Percentiles rank a stretch among this genome's conserved stretches.
These are phyloP conservation scores for Muscicapa comitata DNA, from an alignment of 2,797 vertebrate genomes.

Conservation along the genomic window DNA sequence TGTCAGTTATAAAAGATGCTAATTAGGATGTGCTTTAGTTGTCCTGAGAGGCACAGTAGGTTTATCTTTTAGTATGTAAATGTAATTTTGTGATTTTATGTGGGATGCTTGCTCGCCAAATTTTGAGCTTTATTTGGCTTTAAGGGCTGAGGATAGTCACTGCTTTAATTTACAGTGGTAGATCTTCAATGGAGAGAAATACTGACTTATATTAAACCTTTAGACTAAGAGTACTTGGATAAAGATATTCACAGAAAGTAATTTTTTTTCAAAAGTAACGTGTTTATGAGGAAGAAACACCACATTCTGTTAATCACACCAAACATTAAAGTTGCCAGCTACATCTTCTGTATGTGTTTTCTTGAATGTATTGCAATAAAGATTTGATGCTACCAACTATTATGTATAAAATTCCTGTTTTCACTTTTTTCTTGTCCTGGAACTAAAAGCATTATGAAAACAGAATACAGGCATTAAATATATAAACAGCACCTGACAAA, in stretches of 20 bases:
- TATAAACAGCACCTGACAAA: neutral
- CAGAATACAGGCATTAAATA: neutral
- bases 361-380: neutral
- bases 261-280: neutral
- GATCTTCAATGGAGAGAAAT: neutral
- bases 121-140: neutral
- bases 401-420: neutral
- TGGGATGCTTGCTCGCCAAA: neutral
- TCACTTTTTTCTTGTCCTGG: neutral
- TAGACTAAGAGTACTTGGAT: neutral
- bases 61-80: neutral
- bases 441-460: neutral
- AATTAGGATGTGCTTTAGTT: neutral
- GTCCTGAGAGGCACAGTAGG: neutral
- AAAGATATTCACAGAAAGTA: neutral
- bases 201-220: neutral
- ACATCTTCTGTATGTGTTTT: neutral
- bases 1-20: neutral
- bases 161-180: neutral
- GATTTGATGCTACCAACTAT: neutral
- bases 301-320: accelerated
- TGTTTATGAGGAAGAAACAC: neutral
- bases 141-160: neutral
- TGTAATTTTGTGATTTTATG: neutral
- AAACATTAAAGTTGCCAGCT: neutral